These are phyloP conservation scores for Lepidothrix coronata DNA, from an alignment of 2,113 vertebrate species.

Conservation along the genomic window DNA sequence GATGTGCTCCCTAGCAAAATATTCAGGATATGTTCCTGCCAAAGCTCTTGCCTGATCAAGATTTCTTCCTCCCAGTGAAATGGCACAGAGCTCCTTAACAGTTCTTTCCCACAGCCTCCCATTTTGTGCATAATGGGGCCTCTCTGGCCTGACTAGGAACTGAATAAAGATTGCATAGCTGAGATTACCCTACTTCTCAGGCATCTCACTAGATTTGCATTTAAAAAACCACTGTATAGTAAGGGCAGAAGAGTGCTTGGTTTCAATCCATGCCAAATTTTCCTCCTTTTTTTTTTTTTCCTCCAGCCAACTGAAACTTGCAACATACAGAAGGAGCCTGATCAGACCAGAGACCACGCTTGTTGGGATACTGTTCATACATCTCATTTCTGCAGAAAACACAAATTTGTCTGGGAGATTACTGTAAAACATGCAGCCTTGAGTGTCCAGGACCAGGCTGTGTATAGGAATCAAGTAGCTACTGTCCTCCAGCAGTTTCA, in stretches of 20 bases:
- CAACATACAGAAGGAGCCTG: neutral
- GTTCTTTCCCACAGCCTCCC: neutral
- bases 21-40: neutral
- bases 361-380: neutral
- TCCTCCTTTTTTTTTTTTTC: neutral
- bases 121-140: neutral
- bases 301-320: neutral
- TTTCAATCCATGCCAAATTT: neutral
- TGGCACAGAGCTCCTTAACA: neutral
- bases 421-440: constrained; percentile 56
- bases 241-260: neutral
- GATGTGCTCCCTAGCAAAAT: neutral
- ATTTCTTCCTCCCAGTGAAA: neutral
- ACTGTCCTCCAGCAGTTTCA: neutral
- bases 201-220: neutral
- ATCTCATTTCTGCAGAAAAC: neutral
- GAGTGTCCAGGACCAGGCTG: constrained; percentile 44
- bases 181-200: neutral
- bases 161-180: neutral
- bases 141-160: neutral
- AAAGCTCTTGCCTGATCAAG: neutral
- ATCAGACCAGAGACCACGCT: neutral
- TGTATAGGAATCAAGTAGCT: neutral
- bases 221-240: neutral
- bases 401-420: constrained; percentile 72